Conservation (phyloP, 1,140 invertebrate species). For the Mylabris phalerata region DNA sequence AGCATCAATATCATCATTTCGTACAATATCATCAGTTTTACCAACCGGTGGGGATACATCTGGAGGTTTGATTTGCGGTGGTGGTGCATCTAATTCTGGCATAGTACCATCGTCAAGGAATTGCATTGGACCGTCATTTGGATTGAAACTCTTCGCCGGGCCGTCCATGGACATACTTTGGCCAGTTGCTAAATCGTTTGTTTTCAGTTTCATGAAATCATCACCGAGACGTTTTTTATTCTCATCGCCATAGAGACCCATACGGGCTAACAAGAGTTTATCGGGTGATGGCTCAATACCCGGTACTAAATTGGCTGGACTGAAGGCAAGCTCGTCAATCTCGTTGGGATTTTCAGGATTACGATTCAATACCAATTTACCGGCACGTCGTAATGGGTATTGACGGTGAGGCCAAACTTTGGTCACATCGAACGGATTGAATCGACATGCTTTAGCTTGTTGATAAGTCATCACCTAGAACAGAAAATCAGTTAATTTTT, state of each 20-base stretch:
- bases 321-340: constrained; percentile 93
- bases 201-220: constrained; percentile 89
- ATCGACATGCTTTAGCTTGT: constrained; percentile 57
- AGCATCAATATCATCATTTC: neutral
- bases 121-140: too few relatives aligned
- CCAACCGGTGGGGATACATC: neutral
- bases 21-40: neutral
- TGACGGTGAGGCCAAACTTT: constrained; percentile 90
- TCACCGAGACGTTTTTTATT: constrained; percentile 81
- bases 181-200: constrained; percentile 73
- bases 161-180: constrained; percentile 36
- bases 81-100: neutral
- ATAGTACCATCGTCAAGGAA: too few relatives aligned
- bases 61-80: neutral
- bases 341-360: constrained; percentile 94
- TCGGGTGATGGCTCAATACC: constrained; percentile 89
- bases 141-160: neutral
- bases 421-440: constrained; percentile 89
- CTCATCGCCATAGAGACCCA: constrained; percentile 93
- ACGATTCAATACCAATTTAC: constrained; percentile 79
- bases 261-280: constrained; percentile 90
- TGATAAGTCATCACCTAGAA: constrained; percentile 53
- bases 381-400: constrained; percentile 87
- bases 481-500: neutral
- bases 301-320: constrained; percentile 84